Conservation (phyloP, 2,113 vertebrate genomes). For the Dolichallabes microphthalmus region DNA sequence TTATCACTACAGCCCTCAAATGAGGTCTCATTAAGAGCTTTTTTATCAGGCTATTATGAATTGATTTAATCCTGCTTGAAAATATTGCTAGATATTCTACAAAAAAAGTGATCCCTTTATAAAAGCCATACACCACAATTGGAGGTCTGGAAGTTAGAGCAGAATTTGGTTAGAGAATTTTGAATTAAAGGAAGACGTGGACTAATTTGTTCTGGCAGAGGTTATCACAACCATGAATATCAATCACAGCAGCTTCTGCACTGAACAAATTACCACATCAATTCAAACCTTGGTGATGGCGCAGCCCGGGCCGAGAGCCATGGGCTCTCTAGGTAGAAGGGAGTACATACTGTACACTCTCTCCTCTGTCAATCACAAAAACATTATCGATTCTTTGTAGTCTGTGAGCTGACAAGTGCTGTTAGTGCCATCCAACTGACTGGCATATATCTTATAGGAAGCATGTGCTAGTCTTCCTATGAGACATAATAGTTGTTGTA, state of each 20-base stretch:
- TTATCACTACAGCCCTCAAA: background rate
- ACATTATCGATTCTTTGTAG: background rate
- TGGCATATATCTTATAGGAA: background rate
- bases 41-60: background rate
- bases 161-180: background rate
- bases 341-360: background rate
- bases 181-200: background rate
- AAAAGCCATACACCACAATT: background rate
- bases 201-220: background rate
- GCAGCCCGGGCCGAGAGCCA: too few species aligned
- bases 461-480: too few species aligned
- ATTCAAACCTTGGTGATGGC: too few species aligned
- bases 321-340: too few species aligned
- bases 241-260: background rate
- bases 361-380: background rate
- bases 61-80: background rate
- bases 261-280: background rate
- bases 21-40: background rate
- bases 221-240: background rate
- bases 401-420: background rate
- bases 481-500: too few species aligned
- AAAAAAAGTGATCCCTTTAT: background rate
- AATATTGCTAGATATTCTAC: background rate
- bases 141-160: background rate
- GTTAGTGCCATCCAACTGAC: background rate